These are phyloP conservation scores for Anthopleura sola DNA, from an alignment of 64 coral and sea anemone species.

Conservation along the genomic window DNA sequence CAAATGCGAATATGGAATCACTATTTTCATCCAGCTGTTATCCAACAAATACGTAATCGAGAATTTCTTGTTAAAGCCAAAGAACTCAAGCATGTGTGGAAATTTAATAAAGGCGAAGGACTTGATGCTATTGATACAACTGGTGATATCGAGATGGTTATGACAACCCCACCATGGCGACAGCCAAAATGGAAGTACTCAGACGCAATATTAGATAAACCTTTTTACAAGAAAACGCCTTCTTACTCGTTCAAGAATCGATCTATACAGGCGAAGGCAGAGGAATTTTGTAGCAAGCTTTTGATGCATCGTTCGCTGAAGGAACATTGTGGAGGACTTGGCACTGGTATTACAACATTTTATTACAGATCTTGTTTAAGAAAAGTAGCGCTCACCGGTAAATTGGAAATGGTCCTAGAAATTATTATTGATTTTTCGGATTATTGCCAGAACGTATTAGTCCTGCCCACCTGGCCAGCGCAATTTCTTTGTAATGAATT, in stretches of 20 bases:
- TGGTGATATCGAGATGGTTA: slow-evolving; percentile 44
- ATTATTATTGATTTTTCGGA: slow-evolving; percentile 71
- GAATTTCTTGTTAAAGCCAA: slow-evolving; percentile 55
- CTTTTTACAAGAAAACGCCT: slow-evolving; percentile 53
- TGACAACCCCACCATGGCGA: slow-evolving; percentile 70
- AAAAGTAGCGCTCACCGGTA: slow-evolving; percentile 46
- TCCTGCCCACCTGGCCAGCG: slow-evolving; percentile 62
- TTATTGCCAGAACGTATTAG: slow-evolving; percentile 67
- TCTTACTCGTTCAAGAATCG: slow-evolving; percentile 48
- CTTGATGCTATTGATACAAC: slow-evolving; percentile 56
- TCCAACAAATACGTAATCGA: slow-evolving; percentile 79
- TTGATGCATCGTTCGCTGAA: slow-evolving; percentile 63
- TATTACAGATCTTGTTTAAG: slow-evolving; percentile 73
- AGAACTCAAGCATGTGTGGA: slow-evolving; percentile 65
- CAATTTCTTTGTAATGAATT: slow-evolving; percentile 74
- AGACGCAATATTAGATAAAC: slow-evolving; percentile 48
- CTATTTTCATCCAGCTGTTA: slow-evolving; percentile 86
- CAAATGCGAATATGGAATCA: slow-evolving; percentile 90
- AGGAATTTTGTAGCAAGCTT: slow-evolving; percentile 58
- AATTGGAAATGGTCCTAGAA: slow-evolving; percentile 67
- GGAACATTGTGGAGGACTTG: slow-evolving; percentile 53
- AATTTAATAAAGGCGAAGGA: slow-evolving; percentile 88
- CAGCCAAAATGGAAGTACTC: slow-evolving; percentile 68
- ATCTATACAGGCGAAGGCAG: slow-evolving; percentile 36
- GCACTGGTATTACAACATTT: slow-evolving; percentile 40